Evolutionary conservation across 2,888 invertebrate species (phyloP).

Genomic region (Teleiodes luculella): DNA sequence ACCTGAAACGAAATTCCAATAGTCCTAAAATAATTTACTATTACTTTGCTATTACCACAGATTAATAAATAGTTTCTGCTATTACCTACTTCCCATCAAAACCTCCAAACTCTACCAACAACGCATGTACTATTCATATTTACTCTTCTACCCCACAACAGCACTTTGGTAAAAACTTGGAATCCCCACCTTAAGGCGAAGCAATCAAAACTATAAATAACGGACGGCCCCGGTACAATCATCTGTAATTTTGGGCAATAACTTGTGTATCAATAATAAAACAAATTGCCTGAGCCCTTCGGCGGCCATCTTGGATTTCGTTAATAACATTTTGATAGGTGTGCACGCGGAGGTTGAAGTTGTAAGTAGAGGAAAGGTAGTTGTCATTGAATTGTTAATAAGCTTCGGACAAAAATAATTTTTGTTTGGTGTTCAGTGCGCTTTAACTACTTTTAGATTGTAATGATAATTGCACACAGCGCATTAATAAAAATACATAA

Average conservation of each 20-base stretch:
- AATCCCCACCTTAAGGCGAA: constrained; percentile 13
- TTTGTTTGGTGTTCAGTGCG: too few relatives aligned
- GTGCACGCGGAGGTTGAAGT: neutral
- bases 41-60: too few relatives aligned
- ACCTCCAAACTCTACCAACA: neutral
- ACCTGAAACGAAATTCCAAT: too few relatives aligned
- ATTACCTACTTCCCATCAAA: too few relatives aligned
- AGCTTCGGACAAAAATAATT: too few relatives aligned
- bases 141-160: neutral
- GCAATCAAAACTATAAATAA: constrained; percentile 47
- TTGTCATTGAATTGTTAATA: constrained; percentile 5
- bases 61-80: too few relatives aligned
- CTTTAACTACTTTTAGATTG: too few relatives aligned
- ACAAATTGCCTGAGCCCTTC: constrained; percentile 50
- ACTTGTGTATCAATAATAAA: constrained; percentile 70
- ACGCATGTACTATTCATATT: neutral
- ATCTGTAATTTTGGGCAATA: constrained; percentile 72
- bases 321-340: constrained; percentile 30
- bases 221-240: constrained; percentile 44
- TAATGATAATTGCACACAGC: too few relatives aligned
- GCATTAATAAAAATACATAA: too few relatives aligned
- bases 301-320: constrained; percentile 34
- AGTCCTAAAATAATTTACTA: too few relatives aligned
- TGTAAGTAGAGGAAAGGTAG: neutral
- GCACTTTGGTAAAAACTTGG: constrained; percentile 1